Conservation (phyloP, 2,113 vertebrate genomes). For the Lathamus discolor region DNA sequence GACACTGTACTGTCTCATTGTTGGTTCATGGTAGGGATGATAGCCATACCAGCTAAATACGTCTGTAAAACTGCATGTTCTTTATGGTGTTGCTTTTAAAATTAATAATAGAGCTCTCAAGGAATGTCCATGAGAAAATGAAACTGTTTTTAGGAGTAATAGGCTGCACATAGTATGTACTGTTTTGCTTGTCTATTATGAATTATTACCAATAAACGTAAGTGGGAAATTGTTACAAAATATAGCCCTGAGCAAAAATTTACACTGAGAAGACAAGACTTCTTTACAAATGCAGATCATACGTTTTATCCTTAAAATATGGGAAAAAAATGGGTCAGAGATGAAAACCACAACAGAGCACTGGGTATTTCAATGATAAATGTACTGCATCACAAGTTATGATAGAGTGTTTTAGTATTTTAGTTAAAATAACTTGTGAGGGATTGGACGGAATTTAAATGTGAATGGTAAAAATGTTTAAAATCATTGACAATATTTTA, state of each 20-base stretch:
- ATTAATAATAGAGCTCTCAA: not conserved
- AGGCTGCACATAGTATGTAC: not conserved
- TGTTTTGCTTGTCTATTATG: slow-evolving; percentile 46
- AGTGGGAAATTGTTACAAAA: slow-evolving; percentile 55
- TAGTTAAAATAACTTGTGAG: not conserved
- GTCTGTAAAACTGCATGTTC: not conserved
- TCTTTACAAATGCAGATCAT: slow-evolving; percentile 5
- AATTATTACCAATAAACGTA: slow-evolving; percentile 52
- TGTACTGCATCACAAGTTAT: not conserved
- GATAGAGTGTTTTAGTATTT: not conserved
- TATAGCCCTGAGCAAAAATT: slow-evolving; percentile 24
- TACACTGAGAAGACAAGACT: not conserved
- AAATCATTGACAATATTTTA: slow-evolving; percentile 7
- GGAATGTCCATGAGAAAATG: slow-evolving; percentile 24
- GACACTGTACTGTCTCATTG: not conserved
- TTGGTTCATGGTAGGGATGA: not conserved
- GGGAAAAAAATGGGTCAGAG: slow-evolving; percentile 48
- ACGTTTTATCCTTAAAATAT: slow-evolving; percentile 36
- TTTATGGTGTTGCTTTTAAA: not conserved
- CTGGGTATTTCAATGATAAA: slow-evolving; percentile 14
- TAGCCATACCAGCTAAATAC: not conserved
- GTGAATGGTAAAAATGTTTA: not conserved
- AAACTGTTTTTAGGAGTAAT: slow-evolving; percentile 30
- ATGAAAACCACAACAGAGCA: not conserved
- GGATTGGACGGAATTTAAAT: not conserved